Evolutionary conservation across 2,797 vertebrate genomes (phyloP).

Genomic region (Macroramphosus scolopax): DNA sequence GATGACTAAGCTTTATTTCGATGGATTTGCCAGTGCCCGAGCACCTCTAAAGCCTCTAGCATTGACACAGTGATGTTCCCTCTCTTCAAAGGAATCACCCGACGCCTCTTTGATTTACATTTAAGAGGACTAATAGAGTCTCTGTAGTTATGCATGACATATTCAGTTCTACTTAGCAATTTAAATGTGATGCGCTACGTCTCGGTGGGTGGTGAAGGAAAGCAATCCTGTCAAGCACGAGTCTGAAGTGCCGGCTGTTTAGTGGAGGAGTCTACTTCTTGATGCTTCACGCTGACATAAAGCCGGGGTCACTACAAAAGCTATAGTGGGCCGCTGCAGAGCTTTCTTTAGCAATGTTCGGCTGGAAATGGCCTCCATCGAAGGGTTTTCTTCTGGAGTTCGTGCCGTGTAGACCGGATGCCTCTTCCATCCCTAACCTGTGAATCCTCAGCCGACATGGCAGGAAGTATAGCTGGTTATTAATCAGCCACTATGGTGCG

Average conservation of each 20-base stretch:
- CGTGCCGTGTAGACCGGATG: conserved; percentile 4
- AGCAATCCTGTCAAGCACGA: conserved; percentile 16
- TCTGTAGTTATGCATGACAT: conserved; percentile 49
- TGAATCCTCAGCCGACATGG: conserved; percentile 22
- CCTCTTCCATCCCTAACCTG: conserved; percentile 28
- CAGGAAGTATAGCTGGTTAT: conserved; percentile 25
- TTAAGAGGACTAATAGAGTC: conserved; percentile 50
- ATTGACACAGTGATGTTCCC: conserved; percentile 40
- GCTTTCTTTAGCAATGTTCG: conserved; percentile 3
- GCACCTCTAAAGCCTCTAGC: conserved; percentile 50
- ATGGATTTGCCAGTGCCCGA: conserved; percentile 41
- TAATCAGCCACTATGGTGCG: conserved; percentile 34
- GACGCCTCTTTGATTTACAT: conserved; percentile 54
- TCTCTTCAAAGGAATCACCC: conserved; percentile 57
- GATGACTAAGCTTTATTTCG: conserved; percentile 65
- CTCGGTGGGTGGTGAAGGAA: conserved; percentile 22
- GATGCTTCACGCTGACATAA: conserved; percentile 24
- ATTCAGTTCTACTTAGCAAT: conserved; percentile 58
- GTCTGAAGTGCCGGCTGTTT: conserved; percentile 28
- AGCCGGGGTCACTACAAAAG: conserved; percentile 23
- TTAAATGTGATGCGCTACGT: conserved; percentile 47
- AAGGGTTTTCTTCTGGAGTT: background rate
- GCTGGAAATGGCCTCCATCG: conserved; percentile 11
- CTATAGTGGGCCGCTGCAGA: conserved; percentile 1
- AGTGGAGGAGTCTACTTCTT: conserved; percentile 25